These are phyloP conservation scores for Amphiprion percula DNA, from an alignment of 2,113 vertebrate genomes.

Conservation along the genomic window DNA sequence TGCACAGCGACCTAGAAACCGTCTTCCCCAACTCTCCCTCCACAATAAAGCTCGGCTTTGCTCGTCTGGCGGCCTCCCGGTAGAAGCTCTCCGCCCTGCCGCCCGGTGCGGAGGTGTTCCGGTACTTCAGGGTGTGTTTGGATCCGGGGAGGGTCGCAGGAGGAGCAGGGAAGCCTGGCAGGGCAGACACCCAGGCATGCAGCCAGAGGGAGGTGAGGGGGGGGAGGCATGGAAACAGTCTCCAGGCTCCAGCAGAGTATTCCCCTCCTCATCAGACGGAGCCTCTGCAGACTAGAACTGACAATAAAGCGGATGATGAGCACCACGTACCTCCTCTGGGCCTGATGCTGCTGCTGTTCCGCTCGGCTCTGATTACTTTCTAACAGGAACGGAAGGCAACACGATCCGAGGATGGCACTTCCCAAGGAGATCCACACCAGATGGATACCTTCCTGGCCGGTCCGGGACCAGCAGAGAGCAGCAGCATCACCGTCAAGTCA, in stretches of 20 bases:
- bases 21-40: constrained; percentile 13
- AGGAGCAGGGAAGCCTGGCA: constrained; percentile 19
- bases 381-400: constrained; percentile 56
- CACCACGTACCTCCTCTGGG: constrained; percentile 70
- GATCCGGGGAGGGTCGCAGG: constrained; percentile 31
- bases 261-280: background rate
- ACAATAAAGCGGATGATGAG: constrained; percentile 3
- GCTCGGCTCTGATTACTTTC: constrained; percentile 53
- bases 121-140: constrained; percentile 36
- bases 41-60: background rate
- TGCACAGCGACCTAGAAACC: constrained; percentile 60
- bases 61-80: background rate
- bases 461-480: constrained; percentile 73
- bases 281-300: background rate
- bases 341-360: constrained; percentile 57
- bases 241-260: constrained; percentile 25
- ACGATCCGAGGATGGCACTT: constrained; percentile 69
- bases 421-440: constrained; percentile 66
- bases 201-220: background rate
- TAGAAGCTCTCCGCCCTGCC: background rate
- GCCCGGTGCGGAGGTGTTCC: constrained; percentile 1
- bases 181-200: constrained; percentile 42
- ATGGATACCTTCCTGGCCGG: constrained; percentile 80
- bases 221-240: constrained; percentile 54
- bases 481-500: constrained; percentile 66